These are phyloP conservation scores for Telmatochromis sp. DNA, from an alignment of 2,113 vertebrate species.

Conservation along the genomic window DNA sequence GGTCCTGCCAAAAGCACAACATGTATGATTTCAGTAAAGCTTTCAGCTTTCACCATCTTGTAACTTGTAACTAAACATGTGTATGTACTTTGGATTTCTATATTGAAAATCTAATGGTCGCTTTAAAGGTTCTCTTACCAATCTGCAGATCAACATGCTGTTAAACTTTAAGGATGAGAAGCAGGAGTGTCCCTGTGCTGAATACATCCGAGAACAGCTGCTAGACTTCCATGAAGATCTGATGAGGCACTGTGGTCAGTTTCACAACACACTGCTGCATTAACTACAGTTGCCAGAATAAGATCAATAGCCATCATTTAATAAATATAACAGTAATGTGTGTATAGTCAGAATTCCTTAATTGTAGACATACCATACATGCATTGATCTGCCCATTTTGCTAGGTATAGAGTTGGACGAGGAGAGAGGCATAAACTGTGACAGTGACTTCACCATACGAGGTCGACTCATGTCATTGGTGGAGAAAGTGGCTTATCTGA, in stretches of 20 bases:
- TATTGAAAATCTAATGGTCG: background rate
- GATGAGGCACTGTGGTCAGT: slow-evolving; percentile 87
- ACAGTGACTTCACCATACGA: slow-evolving; percentile 82
- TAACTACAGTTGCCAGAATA: background rate
- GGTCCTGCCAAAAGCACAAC: background rate
- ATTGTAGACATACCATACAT: background rate
- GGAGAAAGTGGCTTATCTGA: slow-evolving; percentile 87
- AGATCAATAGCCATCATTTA: background rate
- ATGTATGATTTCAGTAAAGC: background rate
- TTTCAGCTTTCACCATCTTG: background rate
- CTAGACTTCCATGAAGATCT: slow-evolving; percentile 92
- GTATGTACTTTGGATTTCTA: background rate
- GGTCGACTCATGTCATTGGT: slow-evolving; percentile 86
- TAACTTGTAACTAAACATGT: background rate
- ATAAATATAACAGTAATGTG: background rate
- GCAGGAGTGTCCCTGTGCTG: slow-evolving; percentile 89
- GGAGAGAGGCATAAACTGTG: slow-evolving; percentile 76
- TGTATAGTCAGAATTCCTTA: background rate
- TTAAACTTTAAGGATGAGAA: slow-evolving; percentile 94
- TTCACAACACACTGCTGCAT: background rate
- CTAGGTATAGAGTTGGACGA: slow-evolving; percentile 88
- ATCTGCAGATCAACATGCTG: slow-evolving; percentile 90
- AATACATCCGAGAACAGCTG: slow-evolving; percentile 85
- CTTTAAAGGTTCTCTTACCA: background rate
- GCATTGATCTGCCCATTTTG: background rate